phyloP scores from a whole-genome alignment of 2,888 invertebrate species.

The Machimus atricapillus region DNA sequence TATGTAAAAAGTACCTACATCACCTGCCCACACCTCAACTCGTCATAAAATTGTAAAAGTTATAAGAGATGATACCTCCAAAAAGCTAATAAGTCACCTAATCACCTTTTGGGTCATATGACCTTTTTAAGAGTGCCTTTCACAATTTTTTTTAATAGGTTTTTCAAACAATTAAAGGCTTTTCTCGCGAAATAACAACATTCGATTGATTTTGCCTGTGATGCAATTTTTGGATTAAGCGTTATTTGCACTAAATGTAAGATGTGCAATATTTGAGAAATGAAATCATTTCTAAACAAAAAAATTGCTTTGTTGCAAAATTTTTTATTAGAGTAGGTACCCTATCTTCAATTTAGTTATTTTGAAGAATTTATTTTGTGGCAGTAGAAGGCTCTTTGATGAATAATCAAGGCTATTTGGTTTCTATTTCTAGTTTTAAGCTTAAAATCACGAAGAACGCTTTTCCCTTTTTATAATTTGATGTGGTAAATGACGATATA shows the following conservation, averaged over 20 bases:
- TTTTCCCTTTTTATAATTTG: not conserved
- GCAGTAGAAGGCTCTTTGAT: not conserved
- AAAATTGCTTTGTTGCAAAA: not conserved
- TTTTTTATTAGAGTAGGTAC: not conserved
- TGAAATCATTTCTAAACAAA: not conserved
- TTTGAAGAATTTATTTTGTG: not conserved
- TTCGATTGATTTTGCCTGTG: not conserved
- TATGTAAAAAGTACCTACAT: not conserved
- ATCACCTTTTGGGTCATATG: not conserved
- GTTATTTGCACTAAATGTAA: not conserved
- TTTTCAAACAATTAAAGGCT: not conserved
- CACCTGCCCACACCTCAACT: not conserved
- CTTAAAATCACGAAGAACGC: not conserved
- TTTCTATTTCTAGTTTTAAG: not conserved
- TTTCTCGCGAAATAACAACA: not conserved
- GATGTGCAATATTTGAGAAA: not conserved
- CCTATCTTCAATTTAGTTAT: not conserved
- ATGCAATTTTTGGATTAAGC: not conserved
- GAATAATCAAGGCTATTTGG: not conserved
- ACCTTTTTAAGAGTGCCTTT: not conserved
- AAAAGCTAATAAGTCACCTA: not conserved
- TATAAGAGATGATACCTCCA: not conserved
- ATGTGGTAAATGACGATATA: not conserved
- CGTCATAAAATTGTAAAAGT: not conserved
- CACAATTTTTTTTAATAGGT: not conserved